phyloP scores from a whole-genome alignment of 2,888 invertebrate species.

The Cryptus armator region DNA sequence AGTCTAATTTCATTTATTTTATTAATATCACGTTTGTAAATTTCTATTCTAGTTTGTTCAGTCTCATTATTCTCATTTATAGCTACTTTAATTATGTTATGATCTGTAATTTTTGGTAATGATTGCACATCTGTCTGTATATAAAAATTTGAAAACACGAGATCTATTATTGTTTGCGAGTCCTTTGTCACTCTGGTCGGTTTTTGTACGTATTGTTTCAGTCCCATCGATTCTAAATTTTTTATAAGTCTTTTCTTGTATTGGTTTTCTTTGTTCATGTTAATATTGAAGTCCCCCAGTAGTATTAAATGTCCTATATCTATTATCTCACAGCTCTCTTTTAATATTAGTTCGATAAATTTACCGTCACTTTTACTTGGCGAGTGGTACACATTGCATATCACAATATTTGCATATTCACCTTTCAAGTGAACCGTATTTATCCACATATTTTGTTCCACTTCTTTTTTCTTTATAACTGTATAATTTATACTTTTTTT shows the following conservation, averaged over 20 bases:
- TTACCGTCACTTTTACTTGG: constrained; percentile 34
- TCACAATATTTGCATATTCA: constrained; percentile 14
- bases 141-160: background rate
- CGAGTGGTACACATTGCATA: constrained; percentile 39
- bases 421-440: background rate
- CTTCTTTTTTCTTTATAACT: background rate
- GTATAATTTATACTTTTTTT: constrained; percentile 5
- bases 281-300: background rate
- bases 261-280: background rate
- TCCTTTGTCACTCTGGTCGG: constrained; percentile 4
- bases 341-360: constrained; percentile 35
- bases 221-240: too few species aligned
- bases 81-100: constrained; percentile 15
- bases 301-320: constrained; percentile 18
- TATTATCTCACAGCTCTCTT: constrained; percentile 25
- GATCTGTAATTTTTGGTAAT: constrained; percentile 44
- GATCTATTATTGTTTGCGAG: background rate
- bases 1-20: too few species aligned
- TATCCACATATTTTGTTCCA: constrained; percentile 16
- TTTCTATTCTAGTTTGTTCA: too few species aligned
- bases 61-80: background rate
- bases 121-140: background rate
- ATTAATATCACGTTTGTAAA: constrained; percentile 31
- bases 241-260: too few species aligned
- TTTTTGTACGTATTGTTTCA: too few species aligned